phyloP scores from a whole-genome alignment of 2,888 invertebrate genomes.

The Oithona nana region DNA sequence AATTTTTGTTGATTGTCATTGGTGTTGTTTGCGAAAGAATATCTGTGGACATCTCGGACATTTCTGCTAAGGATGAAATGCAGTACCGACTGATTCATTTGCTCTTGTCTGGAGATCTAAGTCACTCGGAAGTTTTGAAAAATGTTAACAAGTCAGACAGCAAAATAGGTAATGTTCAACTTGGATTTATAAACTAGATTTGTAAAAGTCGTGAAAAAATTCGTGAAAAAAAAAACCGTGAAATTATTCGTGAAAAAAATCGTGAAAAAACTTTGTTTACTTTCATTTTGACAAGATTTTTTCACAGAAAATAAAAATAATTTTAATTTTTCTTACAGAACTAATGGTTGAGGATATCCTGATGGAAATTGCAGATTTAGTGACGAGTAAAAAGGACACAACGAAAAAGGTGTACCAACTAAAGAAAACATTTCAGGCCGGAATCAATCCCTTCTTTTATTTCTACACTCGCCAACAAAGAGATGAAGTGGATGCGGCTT shows the following conservation, averaged over 20 bases:
- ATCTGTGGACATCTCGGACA: not conserved
- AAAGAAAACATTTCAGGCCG: not conserved
- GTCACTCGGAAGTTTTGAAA: slow-evolving; percentile 1
- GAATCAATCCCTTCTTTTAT: slow-evolving; percentile 9
- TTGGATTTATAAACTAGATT: too few relatives aligned
- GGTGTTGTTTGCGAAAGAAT: slow-evolving; percentile 5
- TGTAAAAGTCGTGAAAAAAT: too few relatives aligned
- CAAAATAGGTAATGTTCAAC: not conserved
- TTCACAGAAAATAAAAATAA: too few relatives aligned
- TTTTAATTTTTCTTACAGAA: too few relatives aligned
- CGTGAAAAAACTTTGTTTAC: too few relatives aligned
- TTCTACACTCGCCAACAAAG: slow-evolving; percentile 9
- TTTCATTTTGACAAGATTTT: too few relatives aligned
- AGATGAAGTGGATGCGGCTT: not conserved
- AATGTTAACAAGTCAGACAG: not conserved
- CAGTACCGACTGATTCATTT: slow-evolving; percentile 5
- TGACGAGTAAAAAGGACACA: not conserved
- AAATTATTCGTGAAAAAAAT: too few relatives aligned
- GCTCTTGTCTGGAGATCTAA: not conserved
- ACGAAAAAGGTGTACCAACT: not conserved
- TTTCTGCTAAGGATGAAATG: not conserved
- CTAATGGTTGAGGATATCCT: not conserved
- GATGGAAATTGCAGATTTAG: not conserved
- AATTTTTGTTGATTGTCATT: slow-evolving; percentile 1
- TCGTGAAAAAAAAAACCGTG: too few relatives aligned